Evolutionary conservation across 2,888 invertebrate genomes (phyloP).

Genomic region (Microdon myrmicae): DNA sequence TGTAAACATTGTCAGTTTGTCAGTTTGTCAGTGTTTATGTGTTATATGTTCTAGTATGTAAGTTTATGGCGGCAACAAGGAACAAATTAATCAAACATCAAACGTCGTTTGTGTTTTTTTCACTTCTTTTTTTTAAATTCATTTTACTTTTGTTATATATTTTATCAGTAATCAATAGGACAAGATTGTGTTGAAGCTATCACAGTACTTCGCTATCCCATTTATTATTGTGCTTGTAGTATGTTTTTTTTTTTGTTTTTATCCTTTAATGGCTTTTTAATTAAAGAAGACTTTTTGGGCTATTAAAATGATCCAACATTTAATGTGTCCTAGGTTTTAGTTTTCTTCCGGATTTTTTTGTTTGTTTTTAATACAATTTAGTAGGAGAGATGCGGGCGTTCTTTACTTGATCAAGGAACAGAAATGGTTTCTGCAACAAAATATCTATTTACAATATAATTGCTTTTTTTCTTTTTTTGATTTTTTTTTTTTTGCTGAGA

Average conservation of each 20-base stretch:
- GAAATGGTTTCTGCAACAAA: no score
- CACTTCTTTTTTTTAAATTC: neutral
- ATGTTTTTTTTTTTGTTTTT: slow-evolving; percentile 18
- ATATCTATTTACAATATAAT: no score
- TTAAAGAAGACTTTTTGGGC: no score
- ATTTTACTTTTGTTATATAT: neutral
- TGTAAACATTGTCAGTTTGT: slow-evolving; percentile 16
- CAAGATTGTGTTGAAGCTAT: slow-evolving; percentile 58
- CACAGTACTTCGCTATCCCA: slow-evolving; percentile 61
- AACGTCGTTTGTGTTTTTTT: slow-evolving; percentile 31
- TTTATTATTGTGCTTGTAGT: slow-evolving; percentile 39
- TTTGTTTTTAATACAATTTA: no score
- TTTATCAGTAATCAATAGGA: slow-evolving; percentile 25
- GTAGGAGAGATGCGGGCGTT: no score
- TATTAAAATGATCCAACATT: no score
- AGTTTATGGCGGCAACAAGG: slow-evolving; percentile 55
- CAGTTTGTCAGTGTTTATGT: slow-evolving; percentile 27
- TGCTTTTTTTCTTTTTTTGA: no score
- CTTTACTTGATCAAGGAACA: no score
- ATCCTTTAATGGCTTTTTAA: no score
- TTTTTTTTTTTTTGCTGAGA: no score
- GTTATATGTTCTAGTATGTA: slow-evolving; percentile 31
- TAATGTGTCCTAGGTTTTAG: no score
- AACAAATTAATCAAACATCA: slow-evolving; percentile 50
- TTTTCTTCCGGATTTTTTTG: no score